These are phyloP conservation scores for Acleris emargana DNA, from an alignment of 2,888 invertebrate species.

Conservation along the genomic window DNA sequence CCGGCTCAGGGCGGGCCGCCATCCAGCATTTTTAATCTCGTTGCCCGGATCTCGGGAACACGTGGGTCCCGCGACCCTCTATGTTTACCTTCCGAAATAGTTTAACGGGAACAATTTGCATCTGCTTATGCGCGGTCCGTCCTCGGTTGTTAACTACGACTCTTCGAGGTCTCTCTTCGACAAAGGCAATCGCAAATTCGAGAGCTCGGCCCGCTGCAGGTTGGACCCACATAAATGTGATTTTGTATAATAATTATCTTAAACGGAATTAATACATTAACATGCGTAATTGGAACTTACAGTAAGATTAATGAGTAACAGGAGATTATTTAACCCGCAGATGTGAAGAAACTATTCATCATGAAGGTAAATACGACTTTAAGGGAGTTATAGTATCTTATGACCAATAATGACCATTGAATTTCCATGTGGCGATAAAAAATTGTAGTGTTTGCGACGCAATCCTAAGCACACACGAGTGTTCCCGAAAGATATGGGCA, in stretches of 20 bases:
- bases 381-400: neutral
- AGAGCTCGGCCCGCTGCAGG: constrained; percentile 24
- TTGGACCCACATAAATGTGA: constrained; percentile 13
- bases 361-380: neutral
- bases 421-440: constrained; percentile 37
- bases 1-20: constrained; percentile 71
- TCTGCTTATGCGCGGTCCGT: constrained; percentile 79
- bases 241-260: neutral
- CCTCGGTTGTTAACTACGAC: constrained; percentile 79
- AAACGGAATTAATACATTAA: neutral
- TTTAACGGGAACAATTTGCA: constrained; percentile 83
- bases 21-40: constrained; percentile 83
- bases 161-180: constrained; percentile 54
- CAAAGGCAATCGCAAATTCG: constrained; percentile 45
- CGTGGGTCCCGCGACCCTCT: constrained; percentile 73
- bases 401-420: constrained; percentile 19
- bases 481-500: constrained; percentile 78
- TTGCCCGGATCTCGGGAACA: constrained; percentile 74
- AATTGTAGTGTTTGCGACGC: constrained; percentile 46
- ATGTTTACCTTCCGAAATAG: constrained; percentile 83
- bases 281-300: too few species aligned
- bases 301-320: too few species aligned
- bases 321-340: too few species aligned
- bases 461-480: constrained; percentile 72
- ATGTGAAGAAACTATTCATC: too few species aligned